These are phyloP conservation scores for Rhinolophus ferrumequinum DNA, from an alignment of 2,113 vertebrate genomes.

Conservation along the genomic window DNA sequence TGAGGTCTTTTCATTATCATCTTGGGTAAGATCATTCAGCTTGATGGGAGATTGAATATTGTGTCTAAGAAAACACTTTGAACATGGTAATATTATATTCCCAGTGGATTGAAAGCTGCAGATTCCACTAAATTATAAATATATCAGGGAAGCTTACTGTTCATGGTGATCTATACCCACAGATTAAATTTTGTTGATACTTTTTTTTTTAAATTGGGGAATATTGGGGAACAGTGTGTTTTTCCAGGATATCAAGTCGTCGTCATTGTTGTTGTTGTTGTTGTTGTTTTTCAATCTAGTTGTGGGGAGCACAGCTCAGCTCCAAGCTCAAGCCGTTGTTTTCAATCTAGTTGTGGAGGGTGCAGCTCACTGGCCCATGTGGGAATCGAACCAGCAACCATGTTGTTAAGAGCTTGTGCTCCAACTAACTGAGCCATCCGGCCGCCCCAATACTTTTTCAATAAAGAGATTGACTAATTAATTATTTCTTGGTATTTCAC, in stretches of 20 bases:
- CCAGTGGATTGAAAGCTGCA: constrained; percentile 52
- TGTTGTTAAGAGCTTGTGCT: too few species aligned
- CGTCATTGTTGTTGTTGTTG: too few species aligned
- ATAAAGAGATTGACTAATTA: constrained; percentile 37
- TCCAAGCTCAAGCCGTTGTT: too few species aligned
- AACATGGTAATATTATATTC: constrained; percentile 73
- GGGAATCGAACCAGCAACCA: too few species aligned
- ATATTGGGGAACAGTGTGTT: too few species aligned
- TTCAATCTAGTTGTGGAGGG: too few species aligned
- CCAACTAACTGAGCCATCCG: too few species aligned
- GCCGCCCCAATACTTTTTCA: background rate
- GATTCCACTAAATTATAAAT: constrained; percentile 75
- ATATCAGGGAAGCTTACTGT: constrained; percentile 60
- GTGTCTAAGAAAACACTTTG: constrained; percentile 76
- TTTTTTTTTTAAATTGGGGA: background rate
- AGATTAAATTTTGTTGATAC: constrained; percentile 47
- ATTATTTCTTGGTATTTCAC: constrained; percentile 19
- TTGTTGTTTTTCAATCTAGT: too few species aligned
- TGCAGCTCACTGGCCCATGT: too few species aligned
- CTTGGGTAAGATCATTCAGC: constrained; percentile 41
- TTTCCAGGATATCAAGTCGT: too few species aligned
- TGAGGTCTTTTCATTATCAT: constrained; percentile 77
- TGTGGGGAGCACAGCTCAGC: too few species aligned
- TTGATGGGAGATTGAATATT: constrained; percentile 34
- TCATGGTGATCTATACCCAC: constrained; percentile 20